Evolutionary conservation across 2,888 invertebrate genomes (phyloP), one percentile per base, ranked within the genome.

Genomic region (Drosophila parthenogenetica): DNA sequence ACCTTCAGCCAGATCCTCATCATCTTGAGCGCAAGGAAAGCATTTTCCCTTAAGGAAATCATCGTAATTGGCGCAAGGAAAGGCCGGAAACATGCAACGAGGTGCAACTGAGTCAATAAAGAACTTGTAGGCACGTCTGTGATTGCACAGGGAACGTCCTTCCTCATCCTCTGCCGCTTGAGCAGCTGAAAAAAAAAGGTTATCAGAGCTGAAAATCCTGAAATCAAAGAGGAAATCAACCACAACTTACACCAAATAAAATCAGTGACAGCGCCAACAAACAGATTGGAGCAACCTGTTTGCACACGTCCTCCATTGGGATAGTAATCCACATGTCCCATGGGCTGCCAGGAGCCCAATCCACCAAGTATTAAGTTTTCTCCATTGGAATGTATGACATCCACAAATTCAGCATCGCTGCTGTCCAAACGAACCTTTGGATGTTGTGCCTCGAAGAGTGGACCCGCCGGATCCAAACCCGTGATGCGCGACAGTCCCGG

Each of bases 51-150:
- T 95, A 51, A 98, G 92, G 81, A 98, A 97, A 68, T 96, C 95
- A 70, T 98, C 97, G 91, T 97, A 97, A 70, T 95, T 94, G 25
- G 95, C 94, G 89, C 98, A 98, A 0, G 97, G 95, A 90, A 98
- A 98, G 0, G 98, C 97, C 0, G 97, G 97, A 91, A 98, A 98
- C 88, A 96, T 96, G 90, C 98, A 98, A 77, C 96, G 94, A 0
- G 97, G 96, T 17, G 96, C 97, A 29, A 98, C 96, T 0, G 98
- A 98, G 91, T 98, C 98, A 1, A 98, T 98, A 93, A 98, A 98
- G 92, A 98, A 96, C 90, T 97, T 97, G 93, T 98, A 98, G 0
- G 98, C 98, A 40, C 98, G 93, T 2, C 98, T 94, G 91, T 98
- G 98, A 92, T 98, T 98, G 93, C 98, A 98, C 71, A 98, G 92